phyloP scores from a whole-genome alignment of 2,888 invertebrate species.

The Protonemura montana region DNA sequence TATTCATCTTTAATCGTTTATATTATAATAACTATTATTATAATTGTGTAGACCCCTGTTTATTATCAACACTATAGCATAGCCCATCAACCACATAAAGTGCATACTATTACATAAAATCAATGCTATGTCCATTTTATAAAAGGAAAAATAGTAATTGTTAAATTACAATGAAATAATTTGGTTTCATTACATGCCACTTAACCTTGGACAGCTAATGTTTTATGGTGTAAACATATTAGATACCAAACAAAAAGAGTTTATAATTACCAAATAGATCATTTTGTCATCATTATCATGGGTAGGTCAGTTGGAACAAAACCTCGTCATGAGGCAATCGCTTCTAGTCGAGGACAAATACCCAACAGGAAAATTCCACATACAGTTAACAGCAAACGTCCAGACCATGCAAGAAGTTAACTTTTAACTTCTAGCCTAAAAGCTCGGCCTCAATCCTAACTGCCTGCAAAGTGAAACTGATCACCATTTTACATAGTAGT shows the following conservation, averaged over 20 bases:
- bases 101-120: constrained; percentile 21
- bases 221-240: background rate
- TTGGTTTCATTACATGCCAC: background rate
- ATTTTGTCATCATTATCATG: background rate
- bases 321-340: background rate
- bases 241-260: background rate
- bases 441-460: background rate
- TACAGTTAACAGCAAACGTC: background rate
- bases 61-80: constrained; percentile 35
- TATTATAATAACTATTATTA: constrained; percentile 23
- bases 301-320: background rate
- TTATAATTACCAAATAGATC: background rate
- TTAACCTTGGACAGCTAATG: background rate
- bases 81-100: constrained; percentile 20
- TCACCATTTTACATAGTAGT: background rate
- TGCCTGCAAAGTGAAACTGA: too few species aligned
- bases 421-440: background rate
- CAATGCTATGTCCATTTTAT: background rate
- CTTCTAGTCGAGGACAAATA: background rate
- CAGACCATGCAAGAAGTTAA: background rate
- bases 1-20: constrained; percentile 15
- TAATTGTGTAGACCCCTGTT: constrained; percentile 24
- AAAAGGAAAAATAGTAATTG: background rate
- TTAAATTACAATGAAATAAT: background rate
- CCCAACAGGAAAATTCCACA: background rate